A percentile compares a stretch with the other conserved stretches of the same genome.
These are phyloP conservation scores for Calliphora vicina DNA, from an alignment of 1,140 invertebrate genomes.

Conservation along the genomic window DNA sequence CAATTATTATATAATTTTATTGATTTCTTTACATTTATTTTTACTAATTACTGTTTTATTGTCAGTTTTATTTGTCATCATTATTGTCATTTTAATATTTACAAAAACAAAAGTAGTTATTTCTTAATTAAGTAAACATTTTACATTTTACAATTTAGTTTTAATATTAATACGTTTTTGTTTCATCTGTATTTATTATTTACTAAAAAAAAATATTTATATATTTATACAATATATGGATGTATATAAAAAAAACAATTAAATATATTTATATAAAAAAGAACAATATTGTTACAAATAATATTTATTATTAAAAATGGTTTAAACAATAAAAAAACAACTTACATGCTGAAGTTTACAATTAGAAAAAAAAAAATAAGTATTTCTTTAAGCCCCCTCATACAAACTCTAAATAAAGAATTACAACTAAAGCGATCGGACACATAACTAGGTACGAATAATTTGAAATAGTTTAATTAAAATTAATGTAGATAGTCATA, in stretches of 20 bases:
- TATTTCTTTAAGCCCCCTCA: background rate
- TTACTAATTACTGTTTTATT: background rate
- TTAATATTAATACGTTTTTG: too few relatives aligned
- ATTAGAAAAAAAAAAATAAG: slow-evolving; percentile 24
- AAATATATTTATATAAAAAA: slow-evolving; percentile 25
- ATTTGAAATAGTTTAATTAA: too few relatives aligned
- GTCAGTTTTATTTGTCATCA: background rate
- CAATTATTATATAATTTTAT: background rate
- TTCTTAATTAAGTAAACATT: slow-evolving; percentile 11
- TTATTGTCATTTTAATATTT: slow-evolving; percentile 15
- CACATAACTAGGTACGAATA: too few relatives aligned
- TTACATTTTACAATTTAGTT: slow-evolving; percentile 1
- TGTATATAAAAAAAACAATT: background rate
- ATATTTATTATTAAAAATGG: background rate
- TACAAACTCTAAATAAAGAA: background rate
- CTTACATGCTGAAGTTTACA: slow-evolving; percentile 35
- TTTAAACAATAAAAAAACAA: background rate
- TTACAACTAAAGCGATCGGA: background rate
- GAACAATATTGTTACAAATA: background rate
- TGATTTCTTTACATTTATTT: background rate
- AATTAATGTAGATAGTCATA: too few relatives aligned
- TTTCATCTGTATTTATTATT: background rate
- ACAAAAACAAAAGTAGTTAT: slow-evolving; percentile 7
- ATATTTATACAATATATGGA: too few relatives aligned
- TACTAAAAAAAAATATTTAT: slow-evolving; percentile 16